phyloP scores from a whole-genome alignment of 2,113 vertebrate species.

The Cnemophilus loriae region DNA sequence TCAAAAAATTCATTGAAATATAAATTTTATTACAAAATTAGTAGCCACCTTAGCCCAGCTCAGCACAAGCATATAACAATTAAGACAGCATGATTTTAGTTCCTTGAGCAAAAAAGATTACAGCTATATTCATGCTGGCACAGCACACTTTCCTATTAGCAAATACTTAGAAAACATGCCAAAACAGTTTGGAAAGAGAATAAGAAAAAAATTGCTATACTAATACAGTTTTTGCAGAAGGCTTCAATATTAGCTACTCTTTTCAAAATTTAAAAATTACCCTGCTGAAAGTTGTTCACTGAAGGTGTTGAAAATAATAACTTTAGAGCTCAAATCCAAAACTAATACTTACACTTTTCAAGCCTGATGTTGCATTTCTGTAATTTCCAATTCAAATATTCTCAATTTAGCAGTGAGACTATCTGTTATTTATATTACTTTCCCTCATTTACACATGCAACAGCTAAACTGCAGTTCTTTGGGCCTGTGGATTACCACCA shows the following conservation, averaged over 20 bases:
- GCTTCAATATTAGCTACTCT: neutral
- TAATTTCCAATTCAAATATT: constrained; percentile 22
- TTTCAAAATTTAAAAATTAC: neutral
- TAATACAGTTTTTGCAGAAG: neutral
- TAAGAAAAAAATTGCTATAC: neutral
- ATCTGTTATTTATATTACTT: neutral
- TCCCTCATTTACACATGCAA: neutral
- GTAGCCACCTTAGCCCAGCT: neutral
- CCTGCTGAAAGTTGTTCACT: neutral
- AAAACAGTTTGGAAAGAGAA: neutral
- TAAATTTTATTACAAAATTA: neutral
- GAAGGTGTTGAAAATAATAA: neutral
- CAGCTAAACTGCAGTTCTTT: neutral
- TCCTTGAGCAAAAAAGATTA: neutral
- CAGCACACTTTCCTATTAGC: neutral
- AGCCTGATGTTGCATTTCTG: neutral
- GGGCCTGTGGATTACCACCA: neutral
- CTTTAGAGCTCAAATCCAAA: neutral
- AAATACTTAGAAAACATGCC: neutral
- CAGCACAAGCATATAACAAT: neutral
- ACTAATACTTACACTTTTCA: neutral
- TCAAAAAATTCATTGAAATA: neutral
- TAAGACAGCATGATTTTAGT: neutral
- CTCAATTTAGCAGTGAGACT: neutral
- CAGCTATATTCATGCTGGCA: neutral